A percentile compares a stretch with the other conserved stretches of the same genome.
phyloP scores from a whole-genome alignment of 1,140 invertebrate species.

The Contarinia nasturtii region DNA sequence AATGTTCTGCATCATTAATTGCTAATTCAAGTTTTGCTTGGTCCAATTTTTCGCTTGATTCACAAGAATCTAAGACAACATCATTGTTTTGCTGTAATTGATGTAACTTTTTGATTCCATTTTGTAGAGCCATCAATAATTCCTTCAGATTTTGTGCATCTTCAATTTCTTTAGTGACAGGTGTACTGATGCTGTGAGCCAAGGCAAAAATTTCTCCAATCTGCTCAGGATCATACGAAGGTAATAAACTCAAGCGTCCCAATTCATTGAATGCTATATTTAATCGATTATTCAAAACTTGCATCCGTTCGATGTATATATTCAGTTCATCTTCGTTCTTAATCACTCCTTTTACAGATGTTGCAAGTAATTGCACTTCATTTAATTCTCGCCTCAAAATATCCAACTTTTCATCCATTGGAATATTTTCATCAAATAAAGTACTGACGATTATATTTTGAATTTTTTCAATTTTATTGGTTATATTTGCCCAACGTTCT shows the following conservation, averaged over 20 bases:
- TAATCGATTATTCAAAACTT: slow-evolving; percentile 51
- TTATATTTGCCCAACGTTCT: slow-evolving; percentile 50
- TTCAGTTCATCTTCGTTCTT: slow-evolving; percentile 64
- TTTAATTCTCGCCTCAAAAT: slow-evolving; percentile 51
- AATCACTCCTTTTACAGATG: slow-evolving; percentile 50
- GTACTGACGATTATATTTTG: slow-evolving; percentile 42
- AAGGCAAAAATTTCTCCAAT: slow-evolving; percentile 45
- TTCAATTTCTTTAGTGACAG: slow-evolving; percentile 54
- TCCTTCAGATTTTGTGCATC: slow-evolving; percentile 45
- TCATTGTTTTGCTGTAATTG: slow-evolving; percentile 42
- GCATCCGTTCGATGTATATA: slow-evolving; percentile 55
- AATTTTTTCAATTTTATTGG: slow-evolving; percentile 38
- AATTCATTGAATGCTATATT: slow-evolving; percentile 57
- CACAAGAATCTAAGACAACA: slow-evolving; percentile 45
- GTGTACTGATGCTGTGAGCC: slow-evolving; percentile 43
- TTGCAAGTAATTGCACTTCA: slow-evolving; percentile 42
- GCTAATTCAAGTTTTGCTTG: slow-evolving; percentile 47
- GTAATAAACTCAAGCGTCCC: slow-evolving; percentile 47
- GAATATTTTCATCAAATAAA: slow-evolving; percentile 46
- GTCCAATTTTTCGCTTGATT: slow-evolving; percentile 46
- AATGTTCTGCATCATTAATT: slow-evolving; percentile 36
- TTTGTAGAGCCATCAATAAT: slow-evolving; percentile 43
- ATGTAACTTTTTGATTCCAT: slow-evolving; percentile 40
- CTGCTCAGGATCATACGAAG: slow-evolving; percentile 49
- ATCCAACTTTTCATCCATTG: slow-evolving; percentile 47